phyloP scores from a whole-genome alignment of 2,888 invertebrate genomes.

The Epinotia bilunana region DNA sequence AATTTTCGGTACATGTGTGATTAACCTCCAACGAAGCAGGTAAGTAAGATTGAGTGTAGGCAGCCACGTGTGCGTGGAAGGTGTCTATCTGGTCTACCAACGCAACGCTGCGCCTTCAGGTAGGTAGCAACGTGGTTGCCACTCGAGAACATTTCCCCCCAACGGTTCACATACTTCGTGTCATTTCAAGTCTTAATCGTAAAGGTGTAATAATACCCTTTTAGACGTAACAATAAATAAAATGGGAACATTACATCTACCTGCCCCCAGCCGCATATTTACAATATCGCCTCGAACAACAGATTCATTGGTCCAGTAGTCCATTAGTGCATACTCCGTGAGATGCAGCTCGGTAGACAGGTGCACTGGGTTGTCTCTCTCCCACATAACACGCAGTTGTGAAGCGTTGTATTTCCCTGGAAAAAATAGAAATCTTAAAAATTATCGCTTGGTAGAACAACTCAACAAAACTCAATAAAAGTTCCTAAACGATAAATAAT shows the following conservation, averaged over 20 bases:
- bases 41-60: too few relatives aligned
- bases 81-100: too few relatives aligned
- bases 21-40: too few relatives aligned
- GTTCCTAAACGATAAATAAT: too few relatives aligned
- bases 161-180: not conserved
- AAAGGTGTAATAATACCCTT: not conserved
- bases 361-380: constrained; percentile 88
- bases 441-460: not conserved
- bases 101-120: too few relatives aligned
- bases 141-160: too few relatives aligned
- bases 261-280: constrained; percentile 89
- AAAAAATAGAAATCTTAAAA: constrained; percentile 52
- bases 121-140: too few relatives aligned
- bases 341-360: constrained; percentile 90
- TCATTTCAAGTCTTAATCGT: not conserved
- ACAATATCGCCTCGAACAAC: constrained; percentile 88
- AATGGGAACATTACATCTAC: constrained; percentile 82
- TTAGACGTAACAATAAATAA: constrained; percentile 55
- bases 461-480: not conserved
- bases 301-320: constrained; percentile 89
- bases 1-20: too few relatives aligned
- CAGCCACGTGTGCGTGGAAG: too few relatives aligned
- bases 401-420: constrained; percentile 93
- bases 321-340: constrained; percentile 90
- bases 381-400: constrained; percentile 90